Evolutionary conservation across 2,888 invertebrate species (phyloP).

Genomic region (Mythimna vitellina): DNA sequence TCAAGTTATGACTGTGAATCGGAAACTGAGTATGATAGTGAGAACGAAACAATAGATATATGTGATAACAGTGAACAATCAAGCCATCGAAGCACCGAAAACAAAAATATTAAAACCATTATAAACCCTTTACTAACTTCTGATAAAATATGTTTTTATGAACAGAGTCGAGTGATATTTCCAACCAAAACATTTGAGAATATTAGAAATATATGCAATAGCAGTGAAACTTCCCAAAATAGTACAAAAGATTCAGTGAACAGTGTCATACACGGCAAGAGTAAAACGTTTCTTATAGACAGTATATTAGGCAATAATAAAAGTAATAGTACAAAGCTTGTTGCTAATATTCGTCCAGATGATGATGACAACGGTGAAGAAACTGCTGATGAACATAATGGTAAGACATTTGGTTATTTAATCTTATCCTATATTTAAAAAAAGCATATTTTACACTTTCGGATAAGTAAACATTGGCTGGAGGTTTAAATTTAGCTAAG

Average conservation of each 20-base stretch:
- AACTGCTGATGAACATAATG: slow-evolving; percentile 86
- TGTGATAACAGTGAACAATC: slow-evolving; percentile 85
- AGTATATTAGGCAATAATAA: slow-evolving; percentile 88
- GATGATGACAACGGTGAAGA: slow-evolving; percentile 78
- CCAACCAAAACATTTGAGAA: slow-evolving; percentile 73
- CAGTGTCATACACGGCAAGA: slow-evolving; percentile 72
- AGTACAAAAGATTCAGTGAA: slow-evolving; percentile 72
- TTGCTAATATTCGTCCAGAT: slow-evolving; percentile 65
- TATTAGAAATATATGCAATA: slow-evolving; percentile 69
- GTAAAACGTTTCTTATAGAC: slow-evolving; percentile 90
- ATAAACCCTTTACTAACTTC: slow-evolving; percentile 68
- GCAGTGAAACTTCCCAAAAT: slow-evolving; percentile 68
- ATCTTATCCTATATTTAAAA: too few relatives aligned
- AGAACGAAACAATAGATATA: slow-evolving; percentile 87
- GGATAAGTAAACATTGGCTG: background rate
- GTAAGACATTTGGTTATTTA: slow-evolving; percentile 66
- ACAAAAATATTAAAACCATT: slow-evolving; percentile 65
- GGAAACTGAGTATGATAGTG: slow-evolving; percentile 84
- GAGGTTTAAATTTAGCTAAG: too few relatives aligned
- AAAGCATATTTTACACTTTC: background rate
- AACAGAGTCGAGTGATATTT: slow-evolving; percentile 73
- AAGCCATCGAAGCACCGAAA: slow-evolving; percentile 63
- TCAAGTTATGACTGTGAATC: slow-evolving; percentile 78
- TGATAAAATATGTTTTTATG: slow-evolving; percentile 76
- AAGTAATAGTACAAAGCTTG: slow-evolving; percentile 67